These are phyloP conservation scores for Rhinolophus ferrumequinum DNA, from an alignment of 2,113 vertebrate species.

Conservation along the genomic window DNA sequence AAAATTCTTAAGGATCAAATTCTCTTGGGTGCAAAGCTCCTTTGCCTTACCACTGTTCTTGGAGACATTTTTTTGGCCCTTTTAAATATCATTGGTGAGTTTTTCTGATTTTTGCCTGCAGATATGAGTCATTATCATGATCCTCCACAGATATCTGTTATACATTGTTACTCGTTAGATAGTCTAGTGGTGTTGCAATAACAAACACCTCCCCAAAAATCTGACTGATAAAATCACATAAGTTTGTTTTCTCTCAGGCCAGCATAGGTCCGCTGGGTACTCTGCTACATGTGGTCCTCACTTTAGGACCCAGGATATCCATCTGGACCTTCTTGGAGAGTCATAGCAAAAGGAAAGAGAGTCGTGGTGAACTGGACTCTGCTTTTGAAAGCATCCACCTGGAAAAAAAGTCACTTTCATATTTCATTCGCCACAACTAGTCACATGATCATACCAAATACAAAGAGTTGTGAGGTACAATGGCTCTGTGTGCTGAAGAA, in stretches of 20 bases:
- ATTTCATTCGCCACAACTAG: not conserved
- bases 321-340: not conserved
- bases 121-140: not conserved
- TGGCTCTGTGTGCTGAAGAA: not conserved
- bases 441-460: not conserved
- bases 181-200: not conserved
- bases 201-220: not conserved
- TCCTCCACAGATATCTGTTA: not conserved
- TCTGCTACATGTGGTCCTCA: not conserved
- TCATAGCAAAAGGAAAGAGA: not conserved
- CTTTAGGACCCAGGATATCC: not conserved
- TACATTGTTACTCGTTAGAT: not conserved
- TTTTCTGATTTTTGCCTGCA: not conserved
- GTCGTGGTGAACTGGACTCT: not conserved
- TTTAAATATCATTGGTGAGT: not conserved
- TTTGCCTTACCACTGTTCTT: not conserved
- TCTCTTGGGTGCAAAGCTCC: not conserved
- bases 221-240: not conserved
- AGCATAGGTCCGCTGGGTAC: rapidly evolving
- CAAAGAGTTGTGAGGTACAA: not conserved
- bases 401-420: not conserved
- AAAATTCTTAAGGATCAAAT: constrained; percentile 1
- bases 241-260: not conserved
- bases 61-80: not conserved
- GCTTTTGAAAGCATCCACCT: not conserved